Evolutionary conservation across 2,888 invertebrate species (phyloP), one percentile per base, ranked within the genome.

Genomic region (Drosophila monieri): DNA sequence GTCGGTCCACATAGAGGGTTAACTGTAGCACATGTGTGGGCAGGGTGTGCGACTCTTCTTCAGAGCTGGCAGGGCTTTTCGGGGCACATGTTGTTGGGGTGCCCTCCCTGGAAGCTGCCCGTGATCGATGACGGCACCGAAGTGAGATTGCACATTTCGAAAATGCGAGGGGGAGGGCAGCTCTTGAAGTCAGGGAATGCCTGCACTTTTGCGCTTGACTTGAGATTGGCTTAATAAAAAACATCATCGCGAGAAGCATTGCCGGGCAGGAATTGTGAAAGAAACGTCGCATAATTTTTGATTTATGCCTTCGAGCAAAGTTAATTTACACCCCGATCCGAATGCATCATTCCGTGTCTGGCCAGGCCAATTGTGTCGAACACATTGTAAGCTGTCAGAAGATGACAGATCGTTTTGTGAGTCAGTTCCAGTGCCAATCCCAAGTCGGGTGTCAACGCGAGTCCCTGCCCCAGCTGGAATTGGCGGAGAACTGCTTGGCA

Each of bases 331-430:
- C 78, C 74, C 74, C 81, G 23, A 58, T 43, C 44, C 25, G 43
- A 46, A 48, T 55, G 39, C 60, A 47, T 21, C 15, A 47, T 15
- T n/a, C 47, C 35, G 25, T 8, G 10, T 14, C 27, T 9, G 8
- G 37, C 51, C 27, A 44, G 44, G 52, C 52, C 49, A 49, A 67
- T 41, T 66, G 51, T 64, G 56, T 47, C 65, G 56, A 64, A 57
- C 60, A 65, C 74, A 76, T 67, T 85, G 84, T 83, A 70, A 85
- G 67, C 73, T 86, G 86, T 85, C 84, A 84, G 58, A 77, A 52
- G 55, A 70, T 86, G 84, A 85, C 84, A 85, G 84, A 86, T 85
- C 77, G 80, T 69, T 73, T 75, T 74, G 77, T 56, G 52, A 66
- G 68, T 62, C 60, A 58, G 73, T 73, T 10, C 39, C 60, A 56